phyloP scores from a whole-genome alignment of 2,797 vertebrate genomes.

The Melanotaenia pygmaea region DNA sequence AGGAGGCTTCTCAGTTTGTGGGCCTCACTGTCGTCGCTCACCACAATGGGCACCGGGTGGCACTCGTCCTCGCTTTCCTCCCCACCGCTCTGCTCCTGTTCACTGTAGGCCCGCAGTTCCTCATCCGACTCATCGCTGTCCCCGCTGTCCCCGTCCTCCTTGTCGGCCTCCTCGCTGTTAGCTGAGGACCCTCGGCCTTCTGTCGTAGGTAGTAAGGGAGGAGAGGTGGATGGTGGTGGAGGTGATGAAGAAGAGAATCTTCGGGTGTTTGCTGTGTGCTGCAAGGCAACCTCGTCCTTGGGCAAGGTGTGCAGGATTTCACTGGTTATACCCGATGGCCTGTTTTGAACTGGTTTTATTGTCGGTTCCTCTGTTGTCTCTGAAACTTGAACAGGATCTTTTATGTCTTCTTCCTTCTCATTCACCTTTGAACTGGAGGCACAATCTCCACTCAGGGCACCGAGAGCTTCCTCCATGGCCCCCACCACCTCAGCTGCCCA shows the following conservation, averaged over 20 bases:
- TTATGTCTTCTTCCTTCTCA: slow-evolving; percentile 36
- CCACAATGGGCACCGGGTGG: slow-evolving; percentile 87
- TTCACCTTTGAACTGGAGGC: slow-evolving; percentile 17
- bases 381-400: slow-evolving; percentile 18
- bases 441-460: slow-evolving; percentile 67
- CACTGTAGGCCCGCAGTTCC: slow-evolving; percentile 87
- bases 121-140: slow-evolving; percentile 96
- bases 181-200: slow-evolving; percentile 55
- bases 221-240: slow-evolving; percentile 52
- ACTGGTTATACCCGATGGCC: slow-evolving; percentile 1
- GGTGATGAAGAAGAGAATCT: slow-evolving; percentile 70
- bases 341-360: slow-evolving; percentile 11
- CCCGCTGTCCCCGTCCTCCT: slow-evolving; percentile 89
- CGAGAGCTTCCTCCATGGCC: slow-evolving; percentile 72
- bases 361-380: slow-evolving; percentile 25
- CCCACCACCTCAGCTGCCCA: slow-evolving; percentile 77
- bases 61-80: slow-evolving; percentile 90
- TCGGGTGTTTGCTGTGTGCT: slow-evolving; percentile 52
- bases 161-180: slow-evolving; percentile 80
- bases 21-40: slow-evolving; percentile 89
- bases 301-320: slow-evolving; percentile 51
- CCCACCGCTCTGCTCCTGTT: slow-evolving; percentile 91
- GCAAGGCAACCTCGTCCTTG: slow-evolving; percentile 74
- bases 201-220: slow-evolving; percentile 30
- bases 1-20: slow-evolving; percentile 91